Conservation (phyloP, 2,797 vertebrate genomes). For the Delichon dasypus region DNA sequence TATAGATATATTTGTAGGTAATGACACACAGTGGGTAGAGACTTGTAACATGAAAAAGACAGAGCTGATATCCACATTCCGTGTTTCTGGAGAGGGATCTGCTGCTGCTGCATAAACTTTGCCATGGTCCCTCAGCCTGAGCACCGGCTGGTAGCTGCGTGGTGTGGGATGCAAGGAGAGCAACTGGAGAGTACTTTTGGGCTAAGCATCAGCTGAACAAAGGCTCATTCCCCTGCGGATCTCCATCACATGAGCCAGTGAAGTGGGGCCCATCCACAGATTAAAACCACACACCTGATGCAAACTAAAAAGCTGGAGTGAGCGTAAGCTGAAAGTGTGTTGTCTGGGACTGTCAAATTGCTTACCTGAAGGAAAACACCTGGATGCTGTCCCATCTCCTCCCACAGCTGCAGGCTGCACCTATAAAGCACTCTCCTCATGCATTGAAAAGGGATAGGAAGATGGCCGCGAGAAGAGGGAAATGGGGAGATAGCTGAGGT, state of each 20-base stretch:
- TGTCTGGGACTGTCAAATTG: neutral
- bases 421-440: neutral
- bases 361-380: neutral
- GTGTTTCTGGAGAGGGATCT: neutral
- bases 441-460: neutral
- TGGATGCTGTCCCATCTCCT: neutral
- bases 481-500: neutral
- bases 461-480: neutral
- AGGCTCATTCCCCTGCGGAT: neutral
- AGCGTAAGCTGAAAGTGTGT: accelerated
- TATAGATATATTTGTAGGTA: neutral
- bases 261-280: neutral
- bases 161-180: neutral
- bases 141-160: neutral
- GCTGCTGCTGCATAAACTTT: neutral
- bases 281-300: neutral
- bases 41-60: neutral
- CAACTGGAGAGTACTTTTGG: neutral
- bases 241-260: neutral
- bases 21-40: neutral
- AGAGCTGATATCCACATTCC: neutral
- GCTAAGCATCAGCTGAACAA: accelerated
- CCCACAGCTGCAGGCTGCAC: neutral
- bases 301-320: neutral
- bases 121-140: neutral